A percentile compares a stretch with the other conserved stretches of the same genome.
phyloP scores from a whole-genome alignment of 2,888 invertebrate species.

The Flabesymbios commensalis region DNA sequence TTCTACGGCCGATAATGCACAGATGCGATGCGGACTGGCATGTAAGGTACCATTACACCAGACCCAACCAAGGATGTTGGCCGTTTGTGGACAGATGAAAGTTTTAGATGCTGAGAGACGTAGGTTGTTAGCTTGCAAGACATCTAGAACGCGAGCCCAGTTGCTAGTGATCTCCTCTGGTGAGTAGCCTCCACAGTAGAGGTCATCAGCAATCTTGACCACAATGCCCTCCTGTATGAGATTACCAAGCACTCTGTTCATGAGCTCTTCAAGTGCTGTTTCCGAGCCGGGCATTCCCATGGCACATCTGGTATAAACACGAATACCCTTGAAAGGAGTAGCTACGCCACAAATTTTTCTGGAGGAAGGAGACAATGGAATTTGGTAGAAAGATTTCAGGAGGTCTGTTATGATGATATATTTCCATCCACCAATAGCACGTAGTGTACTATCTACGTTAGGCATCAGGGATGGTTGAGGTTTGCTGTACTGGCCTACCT shows the following conservation, averaged over 20 bases:
- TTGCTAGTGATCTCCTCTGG: conserved; percentile 10
- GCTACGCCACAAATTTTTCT: conserved; percentile 39
- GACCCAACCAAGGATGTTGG: conserved; percentile 26
- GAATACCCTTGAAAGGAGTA: conserved; percentile 35
- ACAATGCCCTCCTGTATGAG: conserved; percentile 20
- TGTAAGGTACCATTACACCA: conserved; percentile 25
- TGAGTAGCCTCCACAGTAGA: too few species aligned
- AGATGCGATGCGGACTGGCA: conserved; percentile 21
- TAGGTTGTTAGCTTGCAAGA: conserved; percentile 12
- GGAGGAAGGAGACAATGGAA: conserved; percentile 31
- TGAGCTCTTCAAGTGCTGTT: conserved; percentile 37
- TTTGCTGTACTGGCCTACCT: conserved; percentile 10
- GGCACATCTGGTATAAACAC: conserved; percentile 37
- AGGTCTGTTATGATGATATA: conserved; percentile 35
- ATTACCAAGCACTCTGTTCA: conserved; percentile 33
- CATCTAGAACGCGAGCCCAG: conserved; percentile 15
- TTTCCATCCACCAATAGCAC: conserved; percentile 33
- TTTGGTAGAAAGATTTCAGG: conserved; percentile 35
- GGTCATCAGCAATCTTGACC: conserved; percentile 30
- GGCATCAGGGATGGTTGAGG: conserved; percentile 14
- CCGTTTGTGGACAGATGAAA: conserved; percentile 8
- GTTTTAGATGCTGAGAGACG: conserved; percentile 24
- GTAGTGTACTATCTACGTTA: conserved; percentile 22
- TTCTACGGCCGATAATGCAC: conserved; percentile 3
- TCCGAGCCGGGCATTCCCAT: conserved; percentile 42